Evolutionary conservation across 2,113 vertebrate species (phyloP).

Genomic region (Nymphicus hollandicus): DNA sequence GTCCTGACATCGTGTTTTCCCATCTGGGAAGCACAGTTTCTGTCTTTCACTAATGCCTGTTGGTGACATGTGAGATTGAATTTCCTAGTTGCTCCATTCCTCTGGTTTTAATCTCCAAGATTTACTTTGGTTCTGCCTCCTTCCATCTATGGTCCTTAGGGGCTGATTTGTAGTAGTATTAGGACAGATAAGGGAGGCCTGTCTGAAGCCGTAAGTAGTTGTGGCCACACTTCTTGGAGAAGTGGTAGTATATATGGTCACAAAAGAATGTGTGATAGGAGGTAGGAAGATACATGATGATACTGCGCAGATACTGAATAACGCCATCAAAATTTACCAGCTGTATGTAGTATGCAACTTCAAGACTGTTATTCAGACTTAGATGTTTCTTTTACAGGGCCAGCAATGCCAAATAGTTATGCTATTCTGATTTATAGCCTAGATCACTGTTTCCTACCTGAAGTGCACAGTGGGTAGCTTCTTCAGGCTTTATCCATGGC

Average conservation of each 20-base stretch:
- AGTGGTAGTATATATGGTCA: rapidly evolving
- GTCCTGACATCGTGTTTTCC: neutral
- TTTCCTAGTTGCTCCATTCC: neutral
- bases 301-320: neutral
- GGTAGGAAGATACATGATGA: neutral
- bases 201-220: neutral
- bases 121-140: neutral
- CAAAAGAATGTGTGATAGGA: neutral
- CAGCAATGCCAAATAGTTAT: neutral
- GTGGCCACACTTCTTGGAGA: neutral
- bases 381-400: neutral
- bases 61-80: neutral
- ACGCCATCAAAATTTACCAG: neutral
- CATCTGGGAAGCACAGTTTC: neutral
- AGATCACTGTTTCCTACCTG: neutral
- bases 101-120: neutral
- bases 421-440: neutral
- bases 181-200: neutral
- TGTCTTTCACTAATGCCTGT: neutral
- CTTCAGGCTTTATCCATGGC: neutral
- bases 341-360: neutral
- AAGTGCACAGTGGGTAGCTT: neutral
- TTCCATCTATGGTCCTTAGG: neutral
- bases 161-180: neutral
- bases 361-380: neutral